These are phyloP conservation scores for Amorpha juglandis DNA, from an alignment of 2,888 invertebrate species.

Conservation along the genomic window DNA sequence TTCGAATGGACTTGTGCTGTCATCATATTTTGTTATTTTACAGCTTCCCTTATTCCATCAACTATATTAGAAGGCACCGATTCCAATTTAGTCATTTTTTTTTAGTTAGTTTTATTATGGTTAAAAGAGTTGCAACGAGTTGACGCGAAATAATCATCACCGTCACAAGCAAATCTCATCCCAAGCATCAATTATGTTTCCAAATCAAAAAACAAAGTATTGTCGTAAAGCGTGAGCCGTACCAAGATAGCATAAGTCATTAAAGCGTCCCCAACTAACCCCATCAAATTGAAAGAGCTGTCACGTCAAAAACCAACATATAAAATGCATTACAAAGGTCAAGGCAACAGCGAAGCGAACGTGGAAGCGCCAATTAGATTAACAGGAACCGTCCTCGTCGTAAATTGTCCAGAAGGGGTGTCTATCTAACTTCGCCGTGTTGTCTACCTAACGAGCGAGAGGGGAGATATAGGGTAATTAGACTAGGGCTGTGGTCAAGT, in stretches of 20 bases:
- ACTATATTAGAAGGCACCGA: too few species aligned
- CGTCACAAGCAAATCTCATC: too few species aligned
- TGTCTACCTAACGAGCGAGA: constrained; percentile 50
- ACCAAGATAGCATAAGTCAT: background rate
- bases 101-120: too few species aligned
- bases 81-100: too few species aligned
- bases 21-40: too few species aligned
- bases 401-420: constrained; percentile 71
- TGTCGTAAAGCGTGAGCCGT: background rate
- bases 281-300: constrained; percentile 8
- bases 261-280: background rate
- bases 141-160: too few species aligned
- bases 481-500: constrained; percentile 59
- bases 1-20: too few species aligned
- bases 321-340: constrained; percentile 79
- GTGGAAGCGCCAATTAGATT: constrained; percentile 80
- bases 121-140: too few species aligned
- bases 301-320: constrained; percentile 36
- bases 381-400: constrained; percentile 65
- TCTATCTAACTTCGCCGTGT: constrained; percentile 53
- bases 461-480: constrained; percentile 61
- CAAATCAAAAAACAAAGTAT: constrained; percentile 26
- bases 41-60: too few species aligned
- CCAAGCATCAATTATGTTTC: too few species aligned
- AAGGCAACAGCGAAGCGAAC: constrained; percentile 71